Conservation (phyloP, 2,888 invertebrate species). For the Eilema depressum region DNA sequence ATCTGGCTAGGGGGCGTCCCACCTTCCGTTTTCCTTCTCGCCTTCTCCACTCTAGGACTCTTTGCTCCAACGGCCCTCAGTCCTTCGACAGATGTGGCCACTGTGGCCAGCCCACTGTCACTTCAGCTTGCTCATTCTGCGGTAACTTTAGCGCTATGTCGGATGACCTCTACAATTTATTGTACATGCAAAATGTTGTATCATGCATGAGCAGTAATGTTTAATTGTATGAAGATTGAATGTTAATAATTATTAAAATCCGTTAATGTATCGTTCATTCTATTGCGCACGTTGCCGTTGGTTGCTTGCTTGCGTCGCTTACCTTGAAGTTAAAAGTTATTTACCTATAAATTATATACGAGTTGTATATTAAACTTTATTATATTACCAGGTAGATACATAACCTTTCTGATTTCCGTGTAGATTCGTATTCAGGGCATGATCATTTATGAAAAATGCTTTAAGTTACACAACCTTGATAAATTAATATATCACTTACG, state of each 20-base stretch:
- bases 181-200: neutral
- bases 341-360: slow-evolving; percentile 23
- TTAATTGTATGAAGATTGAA: slow-evolving; percentile 7
- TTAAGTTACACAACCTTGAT: slow-evolving; percentile 30
- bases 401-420: slow-evolving; percentile 46
- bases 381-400: slow-evolving; percentile 25
- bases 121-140: too few relatives aligned
- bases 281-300: slow-evolving; percentile 27
- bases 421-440: slow-evolving; percentile 29
- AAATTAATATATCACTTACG: slow-evolving; percentile 16
- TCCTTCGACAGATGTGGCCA: too few relatives aligned
- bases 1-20: too few relatives aligned
- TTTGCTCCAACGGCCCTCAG: too few relatives aligned
- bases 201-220: neutral
- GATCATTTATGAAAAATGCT: slow-evolving; percentile 28
- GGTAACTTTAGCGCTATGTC: too few relatives aligned
- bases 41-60: too few relatives aligned
- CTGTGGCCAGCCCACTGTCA: too few relatives aligned
- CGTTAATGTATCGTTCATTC: slow-evolving; percentile 30
- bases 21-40: too few relatives aligned
- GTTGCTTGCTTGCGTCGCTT: slow-evolving; percentile 31
- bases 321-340: slow-evolving; percentile 40
- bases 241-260: slow-evolving; percentile 9
- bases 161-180: too few relatives aligned
- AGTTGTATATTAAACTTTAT: slow-evolving; percentile 22